Conservation (phyloP, 2,888 invertebrate genomes). For the Andrena haemorrhoa region DNA sequence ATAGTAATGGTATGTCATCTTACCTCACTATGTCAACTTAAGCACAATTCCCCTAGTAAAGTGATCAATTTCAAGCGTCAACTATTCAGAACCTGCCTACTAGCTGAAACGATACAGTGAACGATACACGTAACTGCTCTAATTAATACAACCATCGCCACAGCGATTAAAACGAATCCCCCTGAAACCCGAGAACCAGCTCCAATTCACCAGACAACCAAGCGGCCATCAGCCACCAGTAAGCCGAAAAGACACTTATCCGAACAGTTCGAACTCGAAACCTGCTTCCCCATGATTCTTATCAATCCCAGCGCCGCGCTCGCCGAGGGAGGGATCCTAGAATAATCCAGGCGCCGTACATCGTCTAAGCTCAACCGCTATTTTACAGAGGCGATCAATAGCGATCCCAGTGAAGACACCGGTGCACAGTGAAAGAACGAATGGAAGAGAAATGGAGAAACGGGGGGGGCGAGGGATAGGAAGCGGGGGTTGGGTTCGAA, state of each 20-base stretch:
- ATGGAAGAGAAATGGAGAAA: conserved; percentile 20
- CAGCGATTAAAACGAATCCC: no score
- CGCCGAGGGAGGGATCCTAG: conserved; percentile 37
- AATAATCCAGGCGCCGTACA: conserved; percentile 50
- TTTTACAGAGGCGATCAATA: conserved; percentile 66
- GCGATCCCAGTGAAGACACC: conserved; percentile 58
- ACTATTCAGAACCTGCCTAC: no score
- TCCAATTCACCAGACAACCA: background rate
- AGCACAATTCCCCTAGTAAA: no score
- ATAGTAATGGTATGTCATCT: no score
- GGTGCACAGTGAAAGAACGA: conserved; percentile 38
- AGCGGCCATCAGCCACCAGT: background rate
- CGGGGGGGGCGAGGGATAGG: background rate
- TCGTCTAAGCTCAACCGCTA: conserved; percentile 60
- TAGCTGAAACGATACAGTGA: no score
- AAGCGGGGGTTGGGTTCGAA: background rate
- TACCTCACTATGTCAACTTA: no score
- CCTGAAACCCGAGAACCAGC: no score
- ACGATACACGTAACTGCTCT: no score
- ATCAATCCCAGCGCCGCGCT: conserved; percentile 41
- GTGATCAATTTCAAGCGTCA: no score
- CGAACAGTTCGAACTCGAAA: background rate
- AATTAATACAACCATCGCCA: no score
- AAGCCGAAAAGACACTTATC: conserved; percentile 19
- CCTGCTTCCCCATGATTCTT: conserved; percentile 41